A percentile compares a stretch with the other conserved stretches of the same genome.
Evolutionary conservation across 92 coral and sea anemone genomes (phyloP).

Genomic region (Galaxea fascicularis): DNA sequence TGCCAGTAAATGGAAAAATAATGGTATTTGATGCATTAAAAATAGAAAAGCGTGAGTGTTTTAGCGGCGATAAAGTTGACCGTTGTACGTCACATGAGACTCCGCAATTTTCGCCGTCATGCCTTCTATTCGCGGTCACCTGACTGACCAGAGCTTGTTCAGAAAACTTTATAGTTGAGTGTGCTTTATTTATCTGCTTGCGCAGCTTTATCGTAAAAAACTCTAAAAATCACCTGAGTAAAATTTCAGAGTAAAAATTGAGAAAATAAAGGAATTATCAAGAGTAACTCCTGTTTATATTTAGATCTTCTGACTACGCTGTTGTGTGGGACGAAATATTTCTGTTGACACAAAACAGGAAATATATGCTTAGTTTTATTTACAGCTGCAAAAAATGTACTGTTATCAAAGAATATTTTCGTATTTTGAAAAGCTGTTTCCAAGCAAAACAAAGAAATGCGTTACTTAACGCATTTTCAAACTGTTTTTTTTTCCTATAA

Average conservation of each 20-base stretch:
- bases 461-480: not conserved
- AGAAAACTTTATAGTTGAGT: not conserved
- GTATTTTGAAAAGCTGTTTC: not conserved
- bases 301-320: not conserved
- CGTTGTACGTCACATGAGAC: not conserved
- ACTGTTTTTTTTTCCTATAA: too few relatives aligned
- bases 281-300: too few relatives aligned
- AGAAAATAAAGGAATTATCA: slow-evolving; percentile 12
- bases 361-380: slow-evolving; percentile 4
- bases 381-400: slow-evolving; percentile 8
- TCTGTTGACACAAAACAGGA: slow-evolving; percentile 13
- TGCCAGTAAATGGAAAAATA: not conserved
- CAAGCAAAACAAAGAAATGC: not conserved
- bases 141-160: not conserved
- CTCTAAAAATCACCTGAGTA: not conserved
- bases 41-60: not conserved
- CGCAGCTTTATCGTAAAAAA: too few relatives aligned
- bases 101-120: too few relatives aligned
- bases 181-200: not conserved
- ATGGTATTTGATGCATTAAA: slow-evolving; percentile 2
- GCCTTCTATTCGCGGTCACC: not conserved
- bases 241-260: not conserved
- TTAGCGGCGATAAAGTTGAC: not conserved
- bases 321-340: not conserved
- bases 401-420: not conserved